These are phyloP conservation scores for Cephus pygmeus DNA, from an alignment of 2,888 invertebrate genomes.

Conservation along the genomic window DNA sequence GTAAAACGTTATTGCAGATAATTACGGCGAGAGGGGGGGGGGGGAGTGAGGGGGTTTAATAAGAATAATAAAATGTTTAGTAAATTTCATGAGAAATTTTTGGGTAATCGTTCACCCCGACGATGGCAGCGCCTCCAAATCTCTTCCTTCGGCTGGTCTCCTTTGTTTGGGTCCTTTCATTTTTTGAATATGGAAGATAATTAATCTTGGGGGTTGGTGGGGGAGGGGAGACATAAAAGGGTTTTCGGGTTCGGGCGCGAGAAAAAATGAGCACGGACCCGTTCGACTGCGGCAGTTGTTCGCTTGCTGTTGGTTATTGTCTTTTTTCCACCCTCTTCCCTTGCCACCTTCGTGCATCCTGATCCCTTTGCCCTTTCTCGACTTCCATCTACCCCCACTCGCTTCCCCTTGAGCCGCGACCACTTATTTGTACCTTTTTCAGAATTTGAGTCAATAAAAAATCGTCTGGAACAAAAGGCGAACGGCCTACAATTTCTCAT, in stretches of 20 bases:
- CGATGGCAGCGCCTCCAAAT: neutral
- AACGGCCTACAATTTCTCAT: conserved; percentile 57
- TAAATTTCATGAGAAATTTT: neutral
- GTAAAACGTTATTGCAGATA: neutral
- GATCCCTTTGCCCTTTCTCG: conserved; percentile 22
- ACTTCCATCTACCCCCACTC: conserved; percentile 21
- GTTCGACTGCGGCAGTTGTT: conserved; percentile 45
- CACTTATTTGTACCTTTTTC: conserved; percentile 38
- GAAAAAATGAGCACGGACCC: conserved; percentile 61
- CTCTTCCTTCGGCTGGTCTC: conserved; percentile 8
- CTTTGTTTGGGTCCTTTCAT: conserved; percentile 57
- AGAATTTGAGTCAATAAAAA: conserved; percentile 59
- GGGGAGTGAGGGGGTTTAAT: neutral
- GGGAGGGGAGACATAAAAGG: conserved; percentile 54
- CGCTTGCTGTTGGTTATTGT: conserved; percentile 31
- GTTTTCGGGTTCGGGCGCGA: conserved; percentile 63
- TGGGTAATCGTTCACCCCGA: neutral
- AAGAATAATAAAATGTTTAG: neutral
- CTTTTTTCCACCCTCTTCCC: conserved; percentile 36
- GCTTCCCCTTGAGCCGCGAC: conserved; percentile 25
- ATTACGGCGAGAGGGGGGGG: neutral
- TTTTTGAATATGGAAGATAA: conserved; percentile 64
- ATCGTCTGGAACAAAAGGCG: conserved; percentile 55
- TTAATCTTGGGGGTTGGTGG: conserved; percentile 56
- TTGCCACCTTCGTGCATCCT: conserved; percentile 21